Evolutionary conservation across 1,140 invertebrate genomes (phyloP), one percentile per base, ranked within the genome.

Genomic region (Papilio aristodemus): DNA sequence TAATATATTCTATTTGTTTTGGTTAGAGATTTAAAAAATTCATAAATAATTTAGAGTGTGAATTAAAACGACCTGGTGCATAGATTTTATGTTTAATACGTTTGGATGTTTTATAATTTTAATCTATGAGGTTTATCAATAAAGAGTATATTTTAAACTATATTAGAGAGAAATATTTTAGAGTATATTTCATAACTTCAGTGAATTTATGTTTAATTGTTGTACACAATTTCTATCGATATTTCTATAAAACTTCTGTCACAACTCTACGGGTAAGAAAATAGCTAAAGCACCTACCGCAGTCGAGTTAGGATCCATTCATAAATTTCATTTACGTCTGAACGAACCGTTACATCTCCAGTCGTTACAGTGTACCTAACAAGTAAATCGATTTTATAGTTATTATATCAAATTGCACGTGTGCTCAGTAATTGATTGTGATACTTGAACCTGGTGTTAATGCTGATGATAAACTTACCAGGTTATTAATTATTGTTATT

Each of bases 281-380:
- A 75, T 78, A 75, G 76, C 70, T 74, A 71, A 71, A 63, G 75
- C 72, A 80, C 85, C 80, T 83, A 87, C 84, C 80, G 83, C 83
- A 73, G 67, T 76, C 70, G 67, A 68, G 67, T 72, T 75, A 69
- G 38, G 14, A 37, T 72, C 74, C 81, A 82, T 83, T 85, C 79
- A 86, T 89, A 89, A 86, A 83, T 77, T 78, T 76, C 68, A 69
- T 54, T 64, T 68, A 71, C 58, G 67, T 43, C 46, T 62, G 64
- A 72, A 72, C 78, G 75, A 71, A 81, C 81, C 80, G 83, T 85
- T 85, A 85, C 76, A 74, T 76, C 70, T 70, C 72, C 68, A 66
- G 71, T 67, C 68, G 74, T 77, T 76, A 80, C 77, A 74, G 67
- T 73, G 62, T 63, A 74, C 70, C 67, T 64, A 50, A 78, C 68